These are phyloP conservation scores for Alexandromys fortis DNA, from an alignment of 2,113 vertebrate species.

Conservation along the genomic window DNA sequence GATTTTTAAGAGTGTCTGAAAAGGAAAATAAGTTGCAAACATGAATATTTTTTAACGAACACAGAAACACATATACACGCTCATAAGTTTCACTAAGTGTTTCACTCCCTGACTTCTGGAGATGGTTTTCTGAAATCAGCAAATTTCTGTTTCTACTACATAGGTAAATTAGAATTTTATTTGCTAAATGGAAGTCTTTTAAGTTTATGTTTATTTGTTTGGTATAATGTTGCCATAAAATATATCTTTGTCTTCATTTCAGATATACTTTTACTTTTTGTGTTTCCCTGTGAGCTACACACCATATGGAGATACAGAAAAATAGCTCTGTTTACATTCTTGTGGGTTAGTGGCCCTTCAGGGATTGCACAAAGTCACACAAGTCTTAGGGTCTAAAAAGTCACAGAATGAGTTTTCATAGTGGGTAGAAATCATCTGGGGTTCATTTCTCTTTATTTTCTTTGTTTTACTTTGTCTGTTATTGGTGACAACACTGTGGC, in stretches of 20 bases:
- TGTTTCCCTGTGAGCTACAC: conserved; percentile 61
- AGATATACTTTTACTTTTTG: conserved; percentile 60
- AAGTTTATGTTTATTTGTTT: conserved; percentile 71
- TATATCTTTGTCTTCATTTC: conserved; percentile 37
- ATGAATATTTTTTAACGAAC: not conserved
- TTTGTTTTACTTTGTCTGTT: not conserved
- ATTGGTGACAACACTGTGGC: not conserved
- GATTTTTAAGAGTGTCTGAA: not conserved
- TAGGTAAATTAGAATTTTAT: conserved; percentile 64
- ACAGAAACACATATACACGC: not conserved
- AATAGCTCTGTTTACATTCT: conserved; percentile 71
- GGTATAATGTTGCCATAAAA: conserved; percentile 65
- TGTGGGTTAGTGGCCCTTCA: not conserved
- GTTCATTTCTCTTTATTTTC: not conserved
- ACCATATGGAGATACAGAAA: conserved; percentile 63
- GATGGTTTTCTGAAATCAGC: not conserved
- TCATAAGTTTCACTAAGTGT: not conserved
- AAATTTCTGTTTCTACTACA: conserved; percentile 23
- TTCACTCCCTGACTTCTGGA: not conserved
- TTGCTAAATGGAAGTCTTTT: conserved; percentile 46
- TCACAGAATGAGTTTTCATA: not conserved
- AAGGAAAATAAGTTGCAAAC: conserved; percentile 10
- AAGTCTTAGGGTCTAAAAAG: not conserved
- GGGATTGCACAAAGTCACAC: conserved; percentile 2
- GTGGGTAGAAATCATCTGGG: not conserved